A percentile compares a stretch with the other conserved stretches of the same genome.
Evolutionary conservation across 2,888 invertebrate genomes (phyloP).

Genomic region (Branchipolynoe longqiensis): DNA sequence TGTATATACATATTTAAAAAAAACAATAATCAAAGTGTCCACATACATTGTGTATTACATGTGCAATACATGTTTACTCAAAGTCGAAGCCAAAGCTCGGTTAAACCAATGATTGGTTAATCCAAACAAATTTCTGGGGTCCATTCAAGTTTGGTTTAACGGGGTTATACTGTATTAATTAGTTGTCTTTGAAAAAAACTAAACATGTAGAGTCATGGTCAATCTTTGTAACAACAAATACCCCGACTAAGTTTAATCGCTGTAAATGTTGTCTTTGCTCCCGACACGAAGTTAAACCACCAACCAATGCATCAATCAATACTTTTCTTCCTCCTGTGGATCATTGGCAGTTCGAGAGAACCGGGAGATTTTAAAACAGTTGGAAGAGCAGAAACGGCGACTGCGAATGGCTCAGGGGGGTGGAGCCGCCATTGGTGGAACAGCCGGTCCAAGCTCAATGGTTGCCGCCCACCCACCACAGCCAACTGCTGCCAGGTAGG

Average conservation of each 20-base stretch:
- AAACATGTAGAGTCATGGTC: no score
- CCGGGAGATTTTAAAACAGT: slow-evolving; percentile 77
- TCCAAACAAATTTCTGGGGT: no score
- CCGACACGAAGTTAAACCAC: not conserved
- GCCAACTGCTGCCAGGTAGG: slow-evolving; percentile 37
- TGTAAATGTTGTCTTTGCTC: not conserved
- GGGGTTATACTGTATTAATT: no score
- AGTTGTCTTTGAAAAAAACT: not conserved
- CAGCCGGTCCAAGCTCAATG: not conserved
- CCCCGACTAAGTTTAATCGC: not conserved
- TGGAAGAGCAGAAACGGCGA: slow-evolving; percentile 80
- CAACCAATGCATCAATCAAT: not conserved
- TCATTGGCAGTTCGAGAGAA: slow-evolving; percentile 79
- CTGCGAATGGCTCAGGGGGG: slow-evolving; percentile 69
- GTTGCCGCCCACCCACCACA: not conserved
- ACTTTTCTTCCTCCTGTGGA: slow-evolving; percentile 67
- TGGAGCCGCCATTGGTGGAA: not conserved
- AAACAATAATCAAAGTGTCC: no score
- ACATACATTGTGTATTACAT: no score
- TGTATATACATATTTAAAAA: no score
- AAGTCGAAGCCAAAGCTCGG: no score
- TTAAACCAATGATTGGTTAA: no score
- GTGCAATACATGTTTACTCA: no score
- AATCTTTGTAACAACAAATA: not conserved
- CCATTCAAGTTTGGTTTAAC: no score